These are phyloP conservation scores for Calidris pygmaea DNA, from an alignment of 2,113 vertebrate genomes.

Conservation along the genomic window DNA sequence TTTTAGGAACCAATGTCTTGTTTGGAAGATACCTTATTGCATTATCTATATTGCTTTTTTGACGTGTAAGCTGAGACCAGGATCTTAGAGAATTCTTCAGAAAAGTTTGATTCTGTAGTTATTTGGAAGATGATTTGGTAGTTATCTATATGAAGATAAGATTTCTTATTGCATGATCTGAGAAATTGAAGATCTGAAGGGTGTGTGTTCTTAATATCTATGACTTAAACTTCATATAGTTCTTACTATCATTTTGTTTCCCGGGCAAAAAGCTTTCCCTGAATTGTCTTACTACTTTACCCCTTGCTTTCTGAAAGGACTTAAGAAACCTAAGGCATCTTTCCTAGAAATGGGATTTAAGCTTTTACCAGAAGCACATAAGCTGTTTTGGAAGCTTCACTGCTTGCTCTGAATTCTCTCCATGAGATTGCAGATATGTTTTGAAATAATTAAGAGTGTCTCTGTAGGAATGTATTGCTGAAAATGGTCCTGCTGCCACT, in stretches of 20 bases:
- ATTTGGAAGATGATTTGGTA: background rate
- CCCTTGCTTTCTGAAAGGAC: background rate
- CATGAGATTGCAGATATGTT: background rate
- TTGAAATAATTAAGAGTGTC: background rate
- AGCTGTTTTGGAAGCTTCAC: background rate
- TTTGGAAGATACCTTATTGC: background rate
- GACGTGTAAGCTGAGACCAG: background rate
- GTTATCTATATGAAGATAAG: background rate
- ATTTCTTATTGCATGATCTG: background rate
- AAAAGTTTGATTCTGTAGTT: background rate
- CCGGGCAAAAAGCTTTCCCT: background rate
- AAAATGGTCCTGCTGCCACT: background rate
- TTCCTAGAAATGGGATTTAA: background rate
- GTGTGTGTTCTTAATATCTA: background rate
- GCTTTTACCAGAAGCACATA: background rate
- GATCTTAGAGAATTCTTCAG: background rate
- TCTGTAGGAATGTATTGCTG: background rate
- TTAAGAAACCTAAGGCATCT: background rate
- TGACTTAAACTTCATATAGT: background rate
- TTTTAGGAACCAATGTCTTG: background rate
- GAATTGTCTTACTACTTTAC: background rate
- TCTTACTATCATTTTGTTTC: background rate
- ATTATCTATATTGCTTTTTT: background rate
- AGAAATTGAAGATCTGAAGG: background rate
- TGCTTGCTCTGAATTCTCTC: background rate